Evolutionary conservation across 2,888 invertebrate species (phyloP), one percentile per base, ranked within the genome.

Genomic region (Xestoiulus laeticollis): DNA sequence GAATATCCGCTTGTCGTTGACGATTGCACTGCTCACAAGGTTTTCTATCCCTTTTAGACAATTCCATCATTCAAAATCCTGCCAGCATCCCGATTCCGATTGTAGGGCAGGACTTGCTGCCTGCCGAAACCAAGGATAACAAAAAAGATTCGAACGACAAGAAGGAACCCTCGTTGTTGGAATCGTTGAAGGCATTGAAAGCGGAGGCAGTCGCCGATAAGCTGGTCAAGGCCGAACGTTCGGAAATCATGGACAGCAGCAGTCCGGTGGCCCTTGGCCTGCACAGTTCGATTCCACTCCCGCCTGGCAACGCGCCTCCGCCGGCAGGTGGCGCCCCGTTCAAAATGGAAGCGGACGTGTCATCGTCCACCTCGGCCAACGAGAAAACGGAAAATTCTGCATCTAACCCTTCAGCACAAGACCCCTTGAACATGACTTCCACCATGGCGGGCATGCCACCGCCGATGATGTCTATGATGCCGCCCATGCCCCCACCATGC

Each of bases 271-370:
- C 43, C 14, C 30, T 87, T 19, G 87, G 53, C 26, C 33, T 43
- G 32, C 53, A 68, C 19, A 68, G 87, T 30, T 48, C 59, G 16
- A 87, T 87, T 22, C 87, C 87, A 5, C 87, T 87, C 19, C 87
- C 87, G 6, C 87, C 87, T 1, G 87, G 87, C 1, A 87, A 68
- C 22, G 87, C 32, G 5, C 87, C 87, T 6, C 43, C 48, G 14
- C 44, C 33, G 26, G 84, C 19, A 68, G n/a, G 26, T 68, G n/a
- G 30, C 82, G n/a, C 14, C n/a, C 12, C 22, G 3, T 82, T 82
- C 84, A 84, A n/a, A 8, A 38, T 26, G 16, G 32, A 84, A 84
- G 84, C 1, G n/a, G 22, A 59, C 22, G 59, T 59, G n/a, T 59
- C 59, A 5, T 59, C 22, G 59, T 59, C 59, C 8, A 22, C 59